These are phyloP conservation scores for Xiphorhynchus elegans DNA, from an alignment of 2,113 vertebrate species.

Conservation along the genomic window DNA sequence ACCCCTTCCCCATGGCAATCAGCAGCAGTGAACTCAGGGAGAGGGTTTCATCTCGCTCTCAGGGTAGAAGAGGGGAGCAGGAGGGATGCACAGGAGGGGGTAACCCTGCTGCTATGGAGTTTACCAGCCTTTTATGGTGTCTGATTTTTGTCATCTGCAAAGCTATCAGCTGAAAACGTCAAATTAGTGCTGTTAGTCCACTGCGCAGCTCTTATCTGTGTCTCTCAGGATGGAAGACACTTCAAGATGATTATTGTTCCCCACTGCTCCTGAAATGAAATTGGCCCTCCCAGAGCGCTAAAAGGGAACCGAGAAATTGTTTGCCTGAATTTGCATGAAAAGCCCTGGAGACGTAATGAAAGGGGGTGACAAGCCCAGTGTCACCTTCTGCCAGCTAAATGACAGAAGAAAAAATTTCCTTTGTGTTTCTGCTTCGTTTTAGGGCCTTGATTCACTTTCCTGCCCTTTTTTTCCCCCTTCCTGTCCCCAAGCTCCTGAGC, in stretches of 20 bases:
- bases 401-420: not conserved
- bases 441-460: not conserved
- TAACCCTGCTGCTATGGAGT: not conserved
- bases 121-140: slow-evolving; percentile 49
- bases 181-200: slow-evolving; percentile 68
- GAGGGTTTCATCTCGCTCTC: not conserved
- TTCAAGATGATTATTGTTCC: slow-evolving; percentile 62
- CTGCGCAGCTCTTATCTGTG: slow-evolving; percentile 68
- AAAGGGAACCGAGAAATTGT: slow-evolving; percentile 68
- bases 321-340: slow-evolving; percentile 74
- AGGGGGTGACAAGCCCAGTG: slow-evolving; percentile 47
- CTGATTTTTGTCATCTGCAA: slow-evolving; percentile 66
- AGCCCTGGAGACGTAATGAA: slow-evolving; percentile 56
- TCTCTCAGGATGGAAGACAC: slow-evolving; percentile 72
- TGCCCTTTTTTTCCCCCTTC: not conserved
- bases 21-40: not conserved
- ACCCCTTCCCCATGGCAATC: not conserved
- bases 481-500: rapidly evolving
- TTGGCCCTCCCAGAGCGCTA: slow-evolving; percentile 59
- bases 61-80: not conserved
- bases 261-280: slow-evolving; percentile 69
- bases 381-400: slow-evolving; percentile 39
- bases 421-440: slow-evolving; percentile 31
- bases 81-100: slow-evolving; percentile 3
- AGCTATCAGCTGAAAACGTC: slow-evolving; percentile 64